Evolutionary conservation across 2,797 vertebrate genomes (phyloP), one percentile per base, ranked within the genome.

Genomic region (Xiphophorus birchmanni): DNA sequence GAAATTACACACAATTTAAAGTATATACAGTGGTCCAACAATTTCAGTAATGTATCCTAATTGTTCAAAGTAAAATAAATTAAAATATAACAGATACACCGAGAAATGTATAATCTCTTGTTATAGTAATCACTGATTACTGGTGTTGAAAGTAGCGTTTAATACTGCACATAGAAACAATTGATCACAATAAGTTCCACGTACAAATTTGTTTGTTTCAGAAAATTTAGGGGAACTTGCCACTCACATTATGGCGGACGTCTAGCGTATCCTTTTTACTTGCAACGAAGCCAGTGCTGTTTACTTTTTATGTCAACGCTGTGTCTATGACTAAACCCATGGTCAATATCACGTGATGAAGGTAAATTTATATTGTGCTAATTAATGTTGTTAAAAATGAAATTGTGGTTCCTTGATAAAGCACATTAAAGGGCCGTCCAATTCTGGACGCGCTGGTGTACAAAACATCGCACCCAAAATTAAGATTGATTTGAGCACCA

Each of bases 401-500:
- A n/a, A 44, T n/a, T 35, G 35, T 35, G 17, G 50, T 77, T 13
- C 10, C 29, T 2, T 42, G 2, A 63, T 58, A 18, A 35, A 45
- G 3, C 5, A 4, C 10, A 12, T 7, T 52, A 4, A n/a, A 21
- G 18, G 35, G 0, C 7, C 4, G 1, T 35, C 29, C 0, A 9
- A 37, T n/a, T 13, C 73, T 0, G 80, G 3, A 75, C 18, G 73
- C 1, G 6, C 54, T 6, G 86, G 84, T 84, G 73, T 0, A 0
- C 0, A 50, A n/a, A 92, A 73, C 80, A 78, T 29, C 21, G 71
- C 72, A 13, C 0, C 83, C 9, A 48, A 65, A 32, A 40, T 32
- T 3, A 11, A 3, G 5, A 2, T 84, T 42, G 67, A 71, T 54
- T 74, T 52, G 9, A n/a, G 6, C n/a, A 18, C n/a, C 6, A 17